Evolutionary conservation across 2,113 vertebrate species (phyloP).

Genomic region (Labeo rohita): DNA sequence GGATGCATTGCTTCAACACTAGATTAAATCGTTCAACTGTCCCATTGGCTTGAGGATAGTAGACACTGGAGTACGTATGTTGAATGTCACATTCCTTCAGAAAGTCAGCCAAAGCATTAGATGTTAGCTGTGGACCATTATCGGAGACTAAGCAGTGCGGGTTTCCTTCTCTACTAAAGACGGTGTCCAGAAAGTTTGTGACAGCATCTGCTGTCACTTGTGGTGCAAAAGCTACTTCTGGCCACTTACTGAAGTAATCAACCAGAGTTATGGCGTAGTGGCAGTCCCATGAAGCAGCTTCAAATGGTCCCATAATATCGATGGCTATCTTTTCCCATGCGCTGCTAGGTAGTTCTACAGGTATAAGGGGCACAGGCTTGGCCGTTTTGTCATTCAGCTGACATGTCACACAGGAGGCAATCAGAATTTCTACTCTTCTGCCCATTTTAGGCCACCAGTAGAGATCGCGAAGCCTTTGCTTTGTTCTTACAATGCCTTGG

Average conservation of each 20-base stretch:
- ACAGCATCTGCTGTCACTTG: not conserved
- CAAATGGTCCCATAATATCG: too few relatives aligned
- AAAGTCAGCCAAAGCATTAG: not conserved
- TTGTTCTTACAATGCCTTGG: too few relatives aligned
- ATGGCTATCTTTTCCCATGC: not conserved
- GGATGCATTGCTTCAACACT: not conserved
- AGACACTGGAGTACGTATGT: not conserved
- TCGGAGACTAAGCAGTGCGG: not conserved
- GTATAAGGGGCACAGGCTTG: not conserved
- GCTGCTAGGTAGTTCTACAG: not conserved
- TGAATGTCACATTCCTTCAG: not conserved
- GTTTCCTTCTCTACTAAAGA: not conserved
- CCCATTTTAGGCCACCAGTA: conserved; percentile 41
- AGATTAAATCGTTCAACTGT: not conserved
- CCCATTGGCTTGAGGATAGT: not conserved
- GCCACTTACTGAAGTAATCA: not conserved
- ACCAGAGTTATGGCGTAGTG: not conserved
- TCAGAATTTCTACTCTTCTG: too few relatives aligned
- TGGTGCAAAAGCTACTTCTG: not conserved
- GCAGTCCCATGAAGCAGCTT: not conserved
- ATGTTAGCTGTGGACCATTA: not conserved
- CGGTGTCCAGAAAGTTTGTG: not conserved
- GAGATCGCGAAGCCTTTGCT: not conserved
- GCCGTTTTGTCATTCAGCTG: conserved; percentile 31
- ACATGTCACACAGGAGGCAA: conserved; percentile 5